Base-by-base conservation (phyloP, 2,888 invertebrate species). In the Harpalus rubripes region DNA sequence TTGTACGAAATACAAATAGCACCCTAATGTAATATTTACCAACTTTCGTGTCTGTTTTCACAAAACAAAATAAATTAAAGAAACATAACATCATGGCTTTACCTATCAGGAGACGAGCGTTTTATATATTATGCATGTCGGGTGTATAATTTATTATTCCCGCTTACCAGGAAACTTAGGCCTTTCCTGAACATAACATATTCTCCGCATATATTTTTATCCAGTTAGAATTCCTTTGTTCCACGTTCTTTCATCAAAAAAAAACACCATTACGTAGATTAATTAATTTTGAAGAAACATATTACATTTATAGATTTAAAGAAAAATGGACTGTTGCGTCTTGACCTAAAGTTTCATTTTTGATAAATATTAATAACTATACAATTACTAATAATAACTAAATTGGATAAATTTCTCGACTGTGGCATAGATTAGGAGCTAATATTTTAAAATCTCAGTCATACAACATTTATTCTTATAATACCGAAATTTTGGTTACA, bases 31-130 rank as follows among this genome's bases (percentile, higher is more conserved):
- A 52, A 52, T 52, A 52, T 52, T 52, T 52, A 52, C 44, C 8
- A 8, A 52, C 12, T 52, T 52, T 12, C 8, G 44, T 7, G 44
- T 52, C 44, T 12, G 44, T 52, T 52, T 52, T 52, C 44, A 12
- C 12, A 52, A 52, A 12, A 52, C 10, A 52, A 52, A 52, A 61
- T 16, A 61, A 61, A 16, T 61, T 15, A 61, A 61, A 61, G 7
- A 61, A 61, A 61, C 18, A 59, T 59, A 61, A 61, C 16, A 16
- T 61, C 59, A 61, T 15, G 16, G 59, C 15, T 61, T 61, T 61
- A 8, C 16, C 16, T 18, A 61, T 61, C 18, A 18, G 59, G 59
- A 61, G 59, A 16, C 18, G 18, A 8, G 16, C 15, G 59, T 61
- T 61, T 61, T 61, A 61, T 18, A 61, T 61, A 18, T 61, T 61